Evolutionary conservation across 2,888 invertebrate species (phyloP), one percentile per base, ranked within the genome.

Genomic region (Synanthedon formicaeformis): DNA sequence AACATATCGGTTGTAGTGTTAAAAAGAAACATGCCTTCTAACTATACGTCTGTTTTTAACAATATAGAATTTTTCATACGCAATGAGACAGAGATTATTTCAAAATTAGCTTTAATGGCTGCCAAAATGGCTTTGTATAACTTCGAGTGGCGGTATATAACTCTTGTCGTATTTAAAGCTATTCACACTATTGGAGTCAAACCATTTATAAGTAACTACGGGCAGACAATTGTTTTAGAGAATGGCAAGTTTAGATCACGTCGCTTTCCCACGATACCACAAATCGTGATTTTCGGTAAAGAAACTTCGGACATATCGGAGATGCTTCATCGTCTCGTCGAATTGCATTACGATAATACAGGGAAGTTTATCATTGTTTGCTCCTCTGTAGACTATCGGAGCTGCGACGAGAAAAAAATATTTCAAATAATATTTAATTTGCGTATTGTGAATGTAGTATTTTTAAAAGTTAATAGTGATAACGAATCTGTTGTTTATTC

Each of bases 101-200:
- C 12, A n/a, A 65, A 69, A 12, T 61, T 78, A 18, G 71, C 74
- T 4, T 51, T 57, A 55, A 53, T 71, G n/a, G 74, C 75, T 8
- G 74, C 78, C 11, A 76, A 74, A 56, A 67, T 81, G n/a, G 75
- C 75, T 0, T 68, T 58, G 52, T 61, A 73, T 48, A 80, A 79
- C 60, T 81, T 76, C 52, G 68, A 78, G 58, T 78, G 76, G 78
- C 71, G 76, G 4, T 78, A 67, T 41, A 55, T 73, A 2, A 73
- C 75, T 2, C 54, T 79, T 1, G 61, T 78, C 4, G 60, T 79
- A 52, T 74, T 66, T 54, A 69, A 63, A 51, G 54, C 67, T 2
- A 48, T 71, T 11, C 57, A 68, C 11, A 55, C 60, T 11, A 50
- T 68, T 13, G 67, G 69, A 8, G 53, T 75, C 16, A 59, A 71